Conservation (phyloP, 2,888 invertebrate species). For the Leucania comma region DNA sequence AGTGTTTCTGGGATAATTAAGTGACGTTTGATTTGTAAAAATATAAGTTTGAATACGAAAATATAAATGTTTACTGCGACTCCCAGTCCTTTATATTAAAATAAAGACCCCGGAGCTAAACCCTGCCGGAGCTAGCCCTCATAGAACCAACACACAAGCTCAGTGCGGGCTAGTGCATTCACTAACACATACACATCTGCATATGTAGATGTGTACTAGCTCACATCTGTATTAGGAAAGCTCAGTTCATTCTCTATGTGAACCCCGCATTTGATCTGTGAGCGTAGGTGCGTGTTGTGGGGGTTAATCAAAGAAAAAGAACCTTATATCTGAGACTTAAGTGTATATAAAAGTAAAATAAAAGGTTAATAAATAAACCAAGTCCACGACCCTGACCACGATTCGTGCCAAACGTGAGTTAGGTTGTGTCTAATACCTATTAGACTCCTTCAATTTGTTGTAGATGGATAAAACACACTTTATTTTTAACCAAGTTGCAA, state of each 20-base stretch:
- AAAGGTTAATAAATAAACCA: neutral
- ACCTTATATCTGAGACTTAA: neutral
- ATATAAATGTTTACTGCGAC: too few species aligned
- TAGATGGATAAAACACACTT: neutral
- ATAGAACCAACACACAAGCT: too few species aligned
- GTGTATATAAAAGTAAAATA: conserved; percentile 1
- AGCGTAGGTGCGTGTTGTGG: neutral
- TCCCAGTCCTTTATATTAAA: too few species aligned
- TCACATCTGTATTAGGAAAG: neutral
- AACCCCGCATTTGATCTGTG: neutral
- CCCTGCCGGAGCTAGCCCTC: too few species aligned
- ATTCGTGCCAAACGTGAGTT: neutral
- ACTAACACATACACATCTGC: too few species aligned
- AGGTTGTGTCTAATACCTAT: neutral
- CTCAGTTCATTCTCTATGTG: neutral
- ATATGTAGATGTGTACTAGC: too few species aligned
- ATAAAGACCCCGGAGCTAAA: too few species aligned
- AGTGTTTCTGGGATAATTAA: too few species aligned
- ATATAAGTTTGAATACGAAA: too few species aligned
- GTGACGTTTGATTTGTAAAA: too few species aligned
- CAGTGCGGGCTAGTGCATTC: too few species aligned
- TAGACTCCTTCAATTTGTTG: neutral
- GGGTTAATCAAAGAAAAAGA: neutral
- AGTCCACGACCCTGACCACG: neutral
- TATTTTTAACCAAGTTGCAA: neutral